Percentiles rank a stretch among this genome's conserved stretches.
Conservation (phyloP, 2,113 vertebrate species). For the Stigmatopora argus region DNA sequence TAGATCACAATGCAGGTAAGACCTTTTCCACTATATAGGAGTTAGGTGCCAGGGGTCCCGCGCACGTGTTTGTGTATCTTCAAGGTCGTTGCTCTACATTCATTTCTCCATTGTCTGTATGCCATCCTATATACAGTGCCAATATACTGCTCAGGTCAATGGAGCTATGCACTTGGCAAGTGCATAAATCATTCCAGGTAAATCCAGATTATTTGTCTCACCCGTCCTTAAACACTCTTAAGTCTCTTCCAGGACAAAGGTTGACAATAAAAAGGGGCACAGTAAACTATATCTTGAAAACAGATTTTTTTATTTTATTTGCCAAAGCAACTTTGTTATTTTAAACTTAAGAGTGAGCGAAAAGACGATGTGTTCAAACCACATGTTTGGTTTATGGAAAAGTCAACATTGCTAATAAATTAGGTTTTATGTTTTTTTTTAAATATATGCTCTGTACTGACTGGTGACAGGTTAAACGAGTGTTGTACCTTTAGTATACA, state of each 20-base stretch:
- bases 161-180: background rate
- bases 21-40: slow-evolving; percentile 29
- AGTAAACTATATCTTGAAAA: background rate
- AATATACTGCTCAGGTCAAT: background rate
- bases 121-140: background rate
- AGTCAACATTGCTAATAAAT: background rate
- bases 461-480: background rate
- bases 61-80: background rate
- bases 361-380: background rate
- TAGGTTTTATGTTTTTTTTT: background rate
- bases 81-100: background rate
- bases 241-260: slow-evolving; percentile 20
- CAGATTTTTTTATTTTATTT: background rate
- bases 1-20: slow-evolving; percentile 36
- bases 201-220: slow-evolving; percentile 45
- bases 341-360: background rate
- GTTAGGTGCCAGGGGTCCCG: slow-evolving; percentile 1
- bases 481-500: background rate
- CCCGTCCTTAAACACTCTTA: slow-evolving; percentile 37
- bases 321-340: too few relatives aligned
- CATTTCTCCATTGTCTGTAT: slow-evolving; percentile 6
- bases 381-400: background rate
- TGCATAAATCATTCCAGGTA: slow-evolving; percentile 13
- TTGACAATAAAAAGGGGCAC: slow-evolving; percentile 13
- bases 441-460: too few relatives aligned